These are phyloP conservation scores for Hippocampus mohnikei DNA, from an alignment of 2,113 vertebrate genomes.

Conservation along the genomic window DNA sequence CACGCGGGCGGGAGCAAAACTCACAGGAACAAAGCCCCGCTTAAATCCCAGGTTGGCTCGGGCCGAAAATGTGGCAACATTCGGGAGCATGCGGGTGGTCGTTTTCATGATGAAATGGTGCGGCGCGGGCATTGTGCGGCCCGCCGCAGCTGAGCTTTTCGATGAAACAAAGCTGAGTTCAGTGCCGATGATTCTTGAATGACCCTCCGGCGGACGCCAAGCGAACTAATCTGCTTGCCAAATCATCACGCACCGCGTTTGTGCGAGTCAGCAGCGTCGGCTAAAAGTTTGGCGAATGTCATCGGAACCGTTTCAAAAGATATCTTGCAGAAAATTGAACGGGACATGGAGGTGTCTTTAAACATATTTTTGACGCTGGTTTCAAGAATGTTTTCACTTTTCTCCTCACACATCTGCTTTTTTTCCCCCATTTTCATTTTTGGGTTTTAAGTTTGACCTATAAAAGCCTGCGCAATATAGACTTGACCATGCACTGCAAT, in stretches of 20 bases:
- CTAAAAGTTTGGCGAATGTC: neutral
- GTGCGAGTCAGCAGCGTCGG: neutral
- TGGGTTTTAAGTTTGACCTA: too few species aligned
- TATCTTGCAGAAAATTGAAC: neutral
- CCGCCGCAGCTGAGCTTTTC: constrained; percentile 6
- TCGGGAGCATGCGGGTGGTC: constrained; percentile 6
- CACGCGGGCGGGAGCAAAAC: constrained; percentile 30
- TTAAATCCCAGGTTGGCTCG: constrained; percentile 13
- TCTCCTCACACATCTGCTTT: too few species aligned
- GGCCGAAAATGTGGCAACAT: constrained; percentile 13
- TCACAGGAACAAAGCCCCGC: constrained; percentile 11
- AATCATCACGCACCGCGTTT: constrained; percentile 21
- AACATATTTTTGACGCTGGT: too few species aligned
- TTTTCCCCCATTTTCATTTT: too few species aligned
- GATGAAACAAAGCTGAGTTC: constrained; percentile 55
- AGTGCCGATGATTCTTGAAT: constrained; percentile 42
- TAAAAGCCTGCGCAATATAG: too few species aligned
- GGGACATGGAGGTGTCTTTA: constrained; percentile 16
- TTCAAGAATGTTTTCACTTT: too few species aligned
- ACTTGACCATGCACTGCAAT: too few species aligned
- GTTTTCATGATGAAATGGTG: constrained; percentile 17
- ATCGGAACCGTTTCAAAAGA: neutral
- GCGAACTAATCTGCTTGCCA: constrained; percentile 26
- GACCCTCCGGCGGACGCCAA: constrained; percentile 42
- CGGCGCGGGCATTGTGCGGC: constrained; percentile 1